Evolutionary conservation across 2,797 vertebrate species (phyloP), one percentile per base, ranked within the genome.

Genomic region (Peromyscus nudipes): DNA sequence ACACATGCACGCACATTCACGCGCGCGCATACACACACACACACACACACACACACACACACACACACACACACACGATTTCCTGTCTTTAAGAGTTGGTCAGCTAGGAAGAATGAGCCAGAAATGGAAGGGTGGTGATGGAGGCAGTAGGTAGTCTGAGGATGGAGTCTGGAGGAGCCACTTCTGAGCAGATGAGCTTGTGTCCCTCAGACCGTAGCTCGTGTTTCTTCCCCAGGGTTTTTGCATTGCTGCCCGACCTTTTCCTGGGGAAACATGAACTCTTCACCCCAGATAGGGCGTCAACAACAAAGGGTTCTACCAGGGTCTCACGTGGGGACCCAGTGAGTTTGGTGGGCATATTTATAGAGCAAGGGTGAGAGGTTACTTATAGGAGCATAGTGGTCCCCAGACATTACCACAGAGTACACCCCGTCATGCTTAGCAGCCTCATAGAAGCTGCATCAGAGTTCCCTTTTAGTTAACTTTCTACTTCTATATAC

Each of bases 91-190:
- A 29, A 40, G 87, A 60, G 37, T 13, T 16, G 31, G 8, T 87
- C 86, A 16, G 9, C 40, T 5, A 12, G 73, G 13, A 60, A 25
- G 8, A 31, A 7, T 5, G 10, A n/a, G n/a, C 29, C 17, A 19
- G 77, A 60, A 27, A 14, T 80, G 14, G 29, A 29, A 6, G 31
- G 19, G 6, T 1, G 0, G 1, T 19, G 40, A 31, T 1, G 12
- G 3, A 27, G 4, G 4, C 13, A 12, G 12, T 27, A 49, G 49
- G 34, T 34, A 9, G 2, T 16, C 9, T 13, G 12, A 46, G 52
- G 40, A 2, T 3, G 6, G 29, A 1, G 5, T 14, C 40, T 8
- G 12, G 19, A 46, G 25, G 49, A 46, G 27, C 8, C 3, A 1
- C 46, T 21, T 31, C 16, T 4, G 3, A 75, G 46, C 27, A 23